Evolutionary conservation across 2,888 invertebrate species (phyloP), one percentile per base, ranked within the genome.

Genomic region (Mongoloraphidia duomilia): DNA sequence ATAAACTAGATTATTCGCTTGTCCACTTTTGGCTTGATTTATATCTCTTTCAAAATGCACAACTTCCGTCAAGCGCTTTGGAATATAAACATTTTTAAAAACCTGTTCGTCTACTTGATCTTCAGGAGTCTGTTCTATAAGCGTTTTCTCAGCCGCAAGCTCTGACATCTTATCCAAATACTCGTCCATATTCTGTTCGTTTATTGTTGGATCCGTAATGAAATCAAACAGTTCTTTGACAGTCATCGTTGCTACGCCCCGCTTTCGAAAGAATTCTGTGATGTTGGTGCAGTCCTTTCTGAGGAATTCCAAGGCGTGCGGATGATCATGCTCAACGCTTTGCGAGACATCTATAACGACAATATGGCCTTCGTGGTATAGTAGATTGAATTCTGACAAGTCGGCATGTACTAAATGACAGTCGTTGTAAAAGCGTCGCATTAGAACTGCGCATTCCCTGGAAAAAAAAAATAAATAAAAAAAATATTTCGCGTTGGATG

Each of bases 261-360:
- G 83, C 61, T 88, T 92, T 48, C 82, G 79, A 65, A 96, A 98
- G 71, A 85, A 97, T 52, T 92, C 91, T 55, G 79, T 75, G 49
- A 97, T 82, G 66, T 97, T 98, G 17, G 83, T 85, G 63, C 95
- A 93, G 70, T 98, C 97, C 64, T 89, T 94, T 50, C 95, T 76
- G 43, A 98, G 73, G 66, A 98, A 98, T 53, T 94, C 90, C 55
- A 93, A 77, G 0, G 97, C 90, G 67, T 89, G 84, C 0, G 95
- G 95, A 75, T 98, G 96, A 65, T 97, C 95, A 65, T 95, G 95
- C 67, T 97, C 96, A 0, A 98, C 97, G 0, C 96, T 88, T 64
- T 98, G 98, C 0, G 96, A 96, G 0, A 98, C 97, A 70, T 98
- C 98, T 60, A 98, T 98, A 14, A 97, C 80, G 51, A 86, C 84